These are phyloP conservation scores for Parthenolecanium corni DNA, from an alignment of 2,888 invertebrate species.

Conservation along the genomic window DNA sequence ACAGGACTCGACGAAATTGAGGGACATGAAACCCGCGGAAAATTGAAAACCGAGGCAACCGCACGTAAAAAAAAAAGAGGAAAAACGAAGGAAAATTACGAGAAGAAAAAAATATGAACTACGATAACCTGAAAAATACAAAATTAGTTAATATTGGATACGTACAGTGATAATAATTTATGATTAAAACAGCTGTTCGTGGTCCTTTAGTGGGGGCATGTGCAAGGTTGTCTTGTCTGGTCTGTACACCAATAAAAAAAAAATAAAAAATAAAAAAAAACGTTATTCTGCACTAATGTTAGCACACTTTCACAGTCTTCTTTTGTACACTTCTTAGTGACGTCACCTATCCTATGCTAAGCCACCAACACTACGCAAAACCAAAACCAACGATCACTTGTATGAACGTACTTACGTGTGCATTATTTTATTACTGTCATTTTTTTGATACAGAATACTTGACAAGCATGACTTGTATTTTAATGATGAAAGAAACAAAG, in stretches of 20 bases:
- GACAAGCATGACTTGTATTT: no score
- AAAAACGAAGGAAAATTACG: not conserved
- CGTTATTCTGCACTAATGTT: not conserved
- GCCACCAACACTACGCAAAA: no score
- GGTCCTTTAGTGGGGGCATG: constrained; percentile 2
- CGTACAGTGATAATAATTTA: constrained; percentile 10
- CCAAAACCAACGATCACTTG: no score
- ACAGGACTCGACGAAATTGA: no score
- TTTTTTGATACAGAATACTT: no score
- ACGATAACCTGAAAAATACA: not conserved
- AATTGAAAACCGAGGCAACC: no score
- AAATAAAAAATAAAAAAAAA: no score
- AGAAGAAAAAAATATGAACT: not conserved
- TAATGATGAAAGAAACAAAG: no score
- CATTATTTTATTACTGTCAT: no score
- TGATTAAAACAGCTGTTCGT: constrained; percentile 10
- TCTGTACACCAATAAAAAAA: not conserved
- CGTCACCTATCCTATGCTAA: not conserved
- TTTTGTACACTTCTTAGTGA: not conserved
- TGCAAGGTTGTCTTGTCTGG: constrained; percentile 6
- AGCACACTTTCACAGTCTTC: not conserved
- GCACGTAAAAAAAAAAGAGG: not conserved
- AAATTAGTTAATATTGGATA: not conserved
- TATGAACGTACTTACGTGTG: no score
- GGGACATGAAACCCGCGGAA: no score